Base-by-base conservation (phyloP, 2,797 vertebrate genomes). In the Triplophysa yarkandensis region DNA sequence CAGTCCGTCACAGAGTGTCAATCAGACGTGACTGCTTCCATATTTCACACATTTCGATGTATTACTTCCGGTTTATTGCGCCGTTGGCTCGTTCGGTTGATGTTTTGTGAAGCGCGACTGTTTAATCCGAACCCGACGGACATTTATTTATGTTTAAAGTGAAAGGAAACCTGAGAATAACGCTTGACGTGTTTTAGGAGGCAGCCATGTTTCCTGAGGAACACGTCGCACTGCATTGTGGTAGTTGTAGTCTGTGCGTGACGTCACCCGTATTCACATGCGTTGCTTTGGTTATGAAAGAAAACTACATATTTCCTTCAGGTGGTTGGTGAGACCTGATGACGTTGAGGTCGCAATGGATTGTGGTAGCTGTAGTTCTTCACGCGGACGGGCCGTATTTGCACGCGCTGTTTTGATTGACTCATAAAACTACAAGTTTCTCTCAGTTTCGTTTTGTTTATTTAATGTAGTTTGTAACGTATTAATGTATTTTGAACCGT, bases 151-250 rank as follows among this genome's bases (percentile, higher is more conserved):
- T 21, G 44, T 39, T 17, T n/a, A n/a, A 57, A 57, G 2, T 28
- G 11, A 43, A 76, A 25, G 46, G 7, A 36, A 70, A 71, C 65
- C 61, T 28, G 39, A 57, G 60, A 34, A 63, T 9, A 64, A 70
- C 17, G 27, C 17, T 65, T 57, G 46, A 62, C 80, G 81, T 81
- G 80, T 75, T 84, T 88, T 87, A 83, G 90, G 83, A 63, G 39
- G 91, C 89, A 81, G 92, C 92, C 92, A 94, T 94, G 85, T 91
- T 85, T 90, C 86, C 77, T 28, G 9, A 69, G 28, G 73, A 61
- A 68, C 39, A 60, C 23, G 76, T 83, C 52, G 46, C 46, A 81
- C 28, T 85, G 91, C 85, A 90, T 87, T 86, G 8, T 90, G 90
- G 91, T 80, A 77, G 14, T 64, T 80, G 72, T 71, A 77, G 82